Conservation (phyloP, 2,888 invertebrate species). For the Nymphalis c-album region DNA sequence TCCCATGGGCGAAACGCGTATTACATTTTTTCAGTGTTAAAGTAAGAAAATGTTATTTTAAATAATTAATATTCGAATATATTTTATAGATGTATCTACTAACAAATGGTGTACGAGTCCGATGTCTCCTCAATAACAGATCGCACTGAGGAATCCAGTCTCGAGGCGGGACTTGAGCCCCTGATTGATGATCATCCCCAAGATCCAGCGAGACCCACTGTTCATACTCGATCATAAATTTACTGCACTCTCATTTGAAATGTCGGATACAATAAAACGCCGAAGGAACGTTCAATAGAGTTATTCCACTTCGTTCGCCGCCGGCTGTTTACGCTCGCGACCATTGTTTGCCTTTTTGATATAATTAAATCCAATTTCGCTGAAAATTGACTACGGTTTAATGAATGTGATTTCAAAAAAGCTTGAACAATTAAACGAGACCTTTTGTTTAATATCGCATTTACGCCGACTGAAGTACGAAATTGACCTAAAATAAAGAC, state of each 20-base stretch:
- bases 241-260: slow-evolving; percentile 54
- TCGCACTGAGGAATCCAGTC: slow-evolving; percentile 14
- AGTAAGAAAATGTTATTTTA: no score
- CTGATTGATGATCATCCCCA: slow-evolving; percentile 52
- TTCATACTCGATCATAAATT: slow-evolving; percentile 49
- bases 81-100: neutral
- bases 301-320: slow-evolving; percentile 42
- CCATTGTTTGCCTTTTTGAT: slow-evolving; percentile 13
- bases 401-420: slow-evolving; percentile 24
- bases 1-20: no score
- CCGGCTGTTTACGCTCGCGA: neutral
- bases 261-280: slow-evolving; percentile 40
- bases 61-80: neutral
- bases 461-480: neutral
- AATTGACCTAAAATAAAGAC: neutral
- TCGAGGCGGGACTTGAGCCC: slow-evolving; percentile 9
- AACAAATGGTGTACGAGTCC: slow-evolving; percentile 1
- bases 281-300: slow-evolving; percentile 48
- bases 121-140: slow-evolving; percentile 13
- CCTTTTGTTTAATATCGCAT: neutral
- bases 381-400: slow-evolving; percentile 24
- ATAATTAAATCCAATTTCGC: slow-evolving; percentile 13
- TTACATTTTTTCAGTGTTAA: no score
- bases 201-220: slow-evolving; percentile 30
- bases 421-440: slow-evolving; percentile 12